phyloP scores from a whole-genome alignment of 2,113 vertebrate species.

The Perca fluviatilis region DNA sequence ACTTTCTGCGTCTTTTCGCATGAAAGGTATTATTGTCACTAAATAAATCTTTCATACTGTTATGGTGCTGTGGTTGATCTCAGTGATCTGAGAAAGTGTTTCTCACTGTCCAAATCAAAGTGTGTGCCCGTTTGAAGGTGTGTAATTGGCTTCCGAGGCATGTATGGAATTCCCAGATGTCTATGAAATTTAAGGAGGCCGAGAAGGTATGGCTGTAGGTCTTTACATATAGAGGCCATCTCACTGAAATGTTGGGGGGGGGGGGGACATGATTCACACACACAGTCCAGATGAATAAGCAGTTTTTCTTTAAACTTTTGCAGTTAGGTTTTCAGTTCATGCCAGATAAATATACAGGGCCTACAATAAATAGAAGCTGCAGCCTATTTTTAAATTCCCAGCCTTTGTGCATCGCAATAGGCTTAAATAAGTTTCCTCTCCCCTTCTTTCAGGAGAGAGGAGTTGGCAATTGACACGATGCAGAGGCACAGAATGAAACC shows the following conservation, averaged over 20 bases:
- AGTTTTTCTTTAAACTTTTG: not conserved
- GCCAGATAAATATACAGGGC: constrained; percentile 20
- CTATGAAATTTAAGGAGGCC: constrained; percentile 94
- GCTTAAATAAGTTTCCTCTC: constrained; percentile 59
- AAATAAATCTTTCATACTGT: constrained; percentile 50
- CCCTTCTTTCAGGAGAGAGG: constrained; percentile 54
- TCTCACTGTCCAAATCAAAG: constrained; percentile 87
- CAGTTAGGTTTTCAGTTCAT: constrained; percentile 1
- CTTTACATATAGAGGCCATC: constrained; percentile 21
- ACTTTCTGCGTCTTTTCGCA: not conserved
- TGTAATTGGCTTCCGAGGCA: constrained; percentile 94
- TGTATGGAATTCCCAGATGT: constrained; percentile 97
- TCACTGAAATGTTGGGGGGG: constrained; percentile 32
- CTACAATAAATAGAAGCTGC: constrained; percentile 13
- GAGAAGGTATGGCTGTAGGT: constrained; percentile 80
- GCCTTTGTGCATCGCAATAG: constrained; percentile 31
- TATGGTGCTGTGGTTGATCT: constrained; percentile 58
- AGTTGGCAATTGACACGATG: constrained; percentile 88
- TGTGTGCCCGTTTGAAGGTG: constrained; percentile 93
- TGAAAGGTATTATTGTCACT: constrained; percentile 29
- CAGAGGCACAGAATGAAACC: constrained; percentile 91
- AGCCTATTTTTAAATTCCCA: not conserved
- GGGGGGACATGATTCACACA: not conserved
- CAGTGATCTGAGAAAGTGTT: constrained; percentile 80
- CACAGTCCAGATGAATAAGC: constrained; percentile 29